Percentiles rank a stretch among this genome's conserved stretches.
Conservation (phyloP, 2,113 vertebrate species). For the Macrotus californicus region DNA sequence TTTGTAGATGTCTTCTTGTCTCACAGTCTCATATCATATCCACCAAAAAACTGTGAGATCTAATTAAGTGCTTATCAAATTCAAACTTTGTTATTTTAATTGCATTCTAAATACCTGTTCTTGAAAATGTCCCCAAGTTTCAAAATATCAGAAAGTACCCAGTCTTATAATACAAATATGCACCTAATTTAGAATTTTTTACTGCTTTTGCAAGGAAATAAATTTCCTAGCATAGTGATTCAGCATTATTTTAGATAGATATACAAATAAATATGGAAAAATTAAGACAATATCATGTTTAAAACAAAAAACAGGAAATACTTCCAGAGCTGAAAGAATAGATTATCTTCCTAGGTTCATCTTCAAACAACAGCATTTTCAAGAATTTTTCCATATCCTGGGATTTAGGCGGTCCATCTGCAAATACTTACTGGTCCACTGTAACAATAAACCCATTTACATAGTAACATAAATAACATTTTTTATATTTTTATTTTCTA, state of each 20-base stretch:
- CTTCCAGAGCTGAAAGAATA: not conserved
- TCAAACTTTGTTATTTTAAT: not conserved
- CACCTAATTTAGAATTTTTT: not conserved
- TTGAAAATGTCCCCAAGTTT: slow-evolving; percentile 16
- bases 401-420: not conserved
- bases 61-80: not conserved
- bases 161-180: not conserved
- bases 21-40: not conserved
- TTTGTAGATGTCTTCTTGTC: not conserved
- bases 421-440: not conserved
- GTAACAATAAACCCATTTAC: not conserved
- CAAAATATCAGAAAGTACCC: not conserved
- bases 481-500: not conserved
- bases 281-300: not conserved
- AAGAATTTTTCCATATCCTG: slow-evolving; percentile 1
- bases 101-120: not conserved
- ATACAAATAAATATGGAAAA: not conserved
- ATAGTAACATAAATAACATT: not conserved
- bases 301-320: not conserved
- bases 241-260: slow-evolving; percentile 23
- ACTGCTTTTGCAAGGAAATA: slow-evolving; percentile 1
- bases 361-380: slow-evolving; percentile 12
- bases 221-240: not conserved
- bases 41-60: not conserved
- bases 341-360: not conserved